Base-by-base conservation (phyloP, 2,113 vertebrate species). In the Passer domesticus region DNA sequence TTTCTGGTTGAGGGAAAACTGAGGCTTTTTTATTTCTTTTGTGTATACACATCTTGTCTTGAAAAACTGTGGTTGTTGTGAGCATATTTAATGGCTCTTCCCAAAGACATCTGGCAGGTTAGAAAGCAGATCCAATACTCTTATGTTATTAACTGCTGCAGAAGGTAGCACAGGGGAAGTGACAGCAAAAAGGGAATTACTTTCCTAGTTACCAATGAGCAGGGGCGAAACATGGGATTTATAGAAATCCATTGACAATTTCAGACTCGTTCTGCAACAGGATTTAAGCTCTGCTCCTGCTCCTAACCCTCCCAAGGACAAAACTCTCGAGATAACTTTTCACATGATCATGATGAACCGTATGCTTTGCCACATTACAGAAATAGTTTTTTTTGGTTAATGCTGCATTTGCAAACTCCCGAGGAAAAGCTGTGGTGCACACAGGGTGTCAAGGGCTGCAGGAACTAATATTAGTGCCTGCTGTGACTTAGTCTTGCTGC, bases 171-270 rank as follows among this genome's bases (percentile, higher is more conserved):
- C 18, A 23, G 77, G 56, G 77, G 70, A 84, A 67, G 43, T 33
- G 67, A 82, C 66, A 66, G 62, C 1, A 1, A 46, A 84, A 75
- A 85, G 53, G 70, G 89, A 95, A 84, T 89, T 75, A 53, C 70
- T 73, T 84, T 72, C 62, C 46, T 52, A 13, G 66, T 73, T 90
- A 90, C 50, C 47, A 59, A 28, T 73, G 59, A 92, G 53, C 49
- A 64, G 41, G 23, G 33, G n/a, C 69, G 63, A 92, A 91, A 85
- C 50, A 66, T 92, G 78, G 55, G 78, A 82, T 68, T 85, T 91
- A 50, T 3, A 85, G 74, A 87, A 87, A 91, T 49, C 31, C 83
- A 67, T 12, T 39, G 59, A 70, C 87, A 94, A 90, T 87, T 35
- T 75, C 56, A 37, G 37, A 37, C 22, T 89, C 47, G 33, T 81